Percentiles rank a stretch among this genome's conserved stretches.
phyloP scores from a whole-genome alignment of 2,797 vertebrate genomes.

The Anolis apletophallus region DNA sequence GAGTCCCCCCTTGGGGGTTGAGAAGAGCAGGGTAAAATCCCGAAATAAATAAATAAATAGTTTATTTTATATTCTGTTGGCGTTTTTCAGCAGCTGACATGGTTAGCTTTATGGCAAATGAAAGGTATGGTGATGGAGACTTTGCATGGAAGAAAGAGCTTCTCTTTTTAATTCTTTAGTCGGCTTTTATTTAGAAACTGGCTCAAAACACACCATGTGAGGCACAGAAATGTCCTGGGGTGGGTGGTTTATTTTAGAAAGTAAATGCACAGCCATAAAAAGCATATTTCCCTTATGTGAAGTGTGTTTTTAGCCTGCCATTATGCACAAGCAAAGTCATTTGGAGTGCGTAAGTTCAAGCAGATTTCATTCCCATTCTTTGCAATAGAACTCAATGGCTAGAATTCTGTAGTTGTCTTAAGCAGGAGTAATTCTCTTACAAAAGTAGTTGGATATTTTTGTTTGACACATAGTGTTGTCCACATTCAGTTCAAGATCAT shows the following conservation, averaged over 20 bases:
- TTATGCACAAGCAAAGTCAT: too few relatives aligned
- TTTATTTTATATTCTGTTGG: not conserved
- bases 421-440: too few relatives aligned
- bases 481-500: too few relatives aligned
- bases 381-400: not conserved
- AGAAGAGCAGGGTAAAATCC: too few relatives aligned
- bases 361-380: not conserved
- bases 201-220: not conserved
- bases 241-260: not conserved
- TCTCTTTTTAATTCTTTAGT: not conserved
- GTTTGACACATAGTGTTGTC: too few relatives aligned
- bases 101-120: rapidly evolving
- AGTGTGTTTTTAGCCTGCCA: not conserved
- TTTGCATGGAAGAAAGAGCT: not conserved
- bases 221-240: not conserved
- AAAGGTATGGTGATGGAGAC: constrained; percentile 3
- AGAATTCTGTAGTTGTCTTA: too few relatives aligned
- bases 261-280: not conserved
- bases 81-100: not conserved
- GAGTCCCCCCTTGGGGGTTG: too few relatives aligned
- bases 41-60: too few relatives aligned
- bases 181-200: not conserved
- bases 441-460: too few relatives aligned
- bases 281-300: not conserved
- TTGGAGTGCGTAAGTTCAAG: not conserved